These are phyloP conservation scores for Andrena praecox DNA, from an alignment of 2,888 invertebrate genomes.

Conservation along the genomic window DNA sequence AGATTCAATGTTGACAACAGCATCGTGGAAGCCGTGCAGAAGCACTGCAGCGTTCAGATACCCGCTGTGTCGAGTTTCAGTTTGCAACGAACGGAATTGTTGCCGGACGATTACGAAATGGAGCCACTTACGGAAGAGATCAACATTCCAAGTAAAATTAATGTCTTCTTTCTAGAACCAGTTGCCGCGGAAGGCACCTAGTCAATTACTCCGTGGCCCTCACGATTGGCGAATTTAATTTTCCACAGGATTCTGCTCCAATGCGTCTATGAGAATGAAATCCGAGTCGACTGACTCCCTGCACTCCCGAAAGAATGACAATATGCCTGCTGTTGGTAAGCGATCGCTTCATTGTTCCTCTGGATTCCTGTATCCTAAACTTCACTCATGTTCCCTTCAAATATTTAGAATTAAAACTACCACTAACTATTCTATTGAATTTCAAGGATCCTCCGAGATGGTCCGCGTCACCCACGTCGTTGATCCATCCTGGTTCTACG, in stretches of 20 bases:
- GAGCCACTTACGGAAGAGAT: constrained; percentile 81
- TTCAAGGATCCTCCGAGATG: constrained; percentile 37
- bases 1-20: constrained; percentile 85
- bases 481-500: constrained; percentile 88
- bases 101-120: constrained; percentile 84
- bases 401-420: background rate
- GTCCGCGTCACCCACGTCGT: constrained; percentile 85
- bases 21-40: constrained; percentile 82
- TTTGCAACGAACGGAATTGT: constrained; percentile 80
- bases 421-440: background rate
- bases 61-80: constrained; percentile 82
- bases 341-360: background rate
- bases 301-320: background rate
- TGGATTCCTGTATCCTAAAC: background rate
- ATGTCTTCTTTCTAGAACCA: constrained; percentile 22
- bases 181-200: too few species aligned
- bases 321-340: constrained; percentile 4
- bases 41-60: constrained; percentile 85
- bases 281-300: background rate
- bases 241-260: background rate
- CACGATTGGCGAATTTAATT: background rate
- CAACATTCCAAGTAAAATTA: constrained; percentile 45
- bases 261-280: background rate
- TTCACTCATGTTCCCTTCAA: background rate
- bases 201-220: background rate